Base-by-base conservation (phyloP, 2,113 vertebrate species). In the Pluvianellus socialis region DNA sequence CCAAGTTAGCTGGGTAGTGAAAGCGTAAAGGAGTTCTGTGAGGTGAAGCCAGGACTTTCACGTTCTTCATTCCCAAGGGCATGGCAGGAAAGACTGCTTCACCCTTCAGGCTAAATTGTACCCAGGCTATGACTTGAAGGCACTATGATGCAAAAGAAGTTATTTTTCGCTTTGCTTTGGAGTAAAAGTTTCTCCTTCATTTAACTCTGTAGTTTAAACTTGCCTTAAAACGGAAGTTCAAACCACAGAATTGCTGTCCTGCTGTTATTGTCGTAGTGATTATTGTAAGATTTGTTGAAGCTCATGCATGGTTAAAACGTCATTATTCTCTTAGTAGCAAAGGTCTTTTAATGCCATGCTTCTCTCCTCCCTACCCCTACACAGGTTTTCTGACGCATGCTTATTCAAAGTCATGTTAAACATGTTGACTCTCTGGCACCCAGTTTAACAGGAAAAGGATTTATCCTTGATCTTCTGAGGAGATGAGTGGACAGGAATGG, bases 1-100 rank as follows among this genome's bases (percentile, higher is more conserved):
- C 18, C 45, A 63, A 65, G 93, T 93, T 84, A 91, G 8, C 30
- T 72, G 35, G 6, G 40, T 32, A 81, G 52, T 59, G 72, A 95
- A 93, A 92, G 55, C 75, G 59, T 79, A 62, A 88, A 71, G 40
- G 62, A 76, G 38, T 33, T 86, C 55, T 81, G 33, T 40, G n/a
- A 80, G 61, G 16, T 3, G 1, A 77, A 92, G 55, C 38, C 47
- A 91, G 19, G 27, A 59, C 6, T 26, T 71, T 63, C 18, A 83
- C 52, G 4, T 6, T 88, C 16, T 50, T 94, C 32, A 14, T 84
- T 95, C 30, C 67, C n/a, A 17, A 71, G 30, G 18, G 14, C 18
- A 47, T 42, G 8, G 20, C 42, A 85, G 24, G 21, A 79, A 94
- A 82, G 35, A 23, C 13, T 44, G 35, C 18, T 73, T 6, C 20